phyloP scores from a whole-genome alignment of 30 jellyfish, hydroid and myxozoan genomes.

The Catostylus mosaicus region DNA sequence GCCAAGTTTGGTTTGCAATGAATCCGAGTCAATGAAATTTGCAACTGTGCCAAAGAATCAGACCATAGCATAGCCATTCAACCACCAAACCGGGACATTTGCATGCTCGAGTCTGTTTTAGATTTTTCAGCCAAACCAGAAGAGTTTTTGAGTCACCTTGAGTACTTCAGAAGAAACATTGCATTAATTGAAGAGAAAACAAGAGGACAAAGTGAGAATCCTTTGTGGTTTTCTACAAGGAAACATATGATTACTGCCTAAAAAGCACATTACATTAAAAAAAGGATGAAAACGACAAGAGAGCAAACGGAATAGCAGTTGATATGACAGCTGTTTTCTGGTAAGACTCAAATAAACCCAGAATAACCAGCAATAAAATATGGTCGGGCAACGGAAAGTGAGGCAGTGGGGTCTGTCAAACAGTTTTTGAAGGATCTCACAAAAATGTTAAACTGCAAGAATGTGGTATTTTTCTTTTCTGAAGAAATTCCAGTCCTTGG shows the following conservation, averaged over 20 bases:
- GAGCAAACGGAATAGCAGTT: no score
- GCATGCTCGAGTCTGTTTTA: no score
- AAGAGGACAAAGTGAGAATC: constrained; percentile 44
- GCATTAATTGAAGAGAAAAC: constrained; percentile 17
- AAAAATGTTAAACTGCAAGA: constrained; percentile 21
- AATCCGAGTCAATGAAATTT: neutral
- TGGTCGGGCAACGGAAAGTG: constrained; percentile 69
- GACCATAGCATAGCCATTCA: neutral
- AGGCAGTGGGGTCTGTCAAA: constrained; percentile 12
- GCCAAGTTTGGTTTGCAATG: constrained; percentile 10
- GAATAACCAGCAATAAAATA: constrained; percentile 62
- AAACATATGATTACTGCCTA: constrained; percentile 46
- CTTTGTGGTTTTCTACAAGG: constrained; percentile 21
- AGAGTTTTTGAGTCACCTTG: no score
- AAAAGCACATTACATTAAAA: constrained; percentile 35
- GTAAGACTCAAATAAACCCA: no score
- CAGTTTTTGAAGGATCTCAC: constrained; percentile 8
- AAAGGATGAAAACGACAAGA: constrained; percentile 11
- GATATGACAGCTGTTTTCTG: no score
- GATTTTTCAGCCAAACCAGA: no score
- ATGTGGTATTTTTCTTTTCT: constrained; percentile 38
- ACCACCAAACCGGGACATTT: neutral
- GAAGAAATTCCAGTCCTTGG: constrained; percentile 16
- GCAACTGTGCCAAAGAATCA: neutral
- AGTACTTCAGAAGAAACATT: neutral